Percentiles rank a stretch among this genome's conserved stretches.
Evolutionary conservation across 1,140 invertebrate genomes (phyloP).

Genomic region (Druon quercuslanigerum): DNA sequence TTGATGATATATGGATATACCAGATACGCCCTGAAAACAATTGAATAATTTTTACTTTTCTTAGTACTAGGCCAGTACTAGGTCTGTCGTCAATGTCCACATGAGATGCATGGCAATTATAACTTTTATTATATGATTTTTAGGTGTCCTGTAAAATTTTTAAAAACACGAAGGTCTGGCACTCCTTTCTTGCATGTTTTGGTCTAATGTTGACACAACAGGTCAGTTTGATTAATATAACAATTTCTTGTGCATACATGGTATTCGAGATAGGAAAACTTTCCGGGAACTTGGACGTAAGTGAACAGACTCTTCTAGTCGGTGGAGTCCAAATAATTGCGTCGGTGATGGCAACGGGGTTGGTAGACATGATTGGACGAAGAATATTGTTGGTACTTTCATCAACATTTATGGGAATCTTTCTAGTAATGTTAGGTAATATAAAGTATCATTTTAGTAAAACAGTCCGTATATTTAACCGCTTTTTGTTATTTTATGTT

Average conservation of each 20-base stretch:
- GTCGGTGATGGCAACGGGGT: constrained; percentile 80
- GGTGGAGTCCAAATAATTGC: constrained; percentile 85
- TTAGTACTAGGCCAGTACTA: too few species aligned
- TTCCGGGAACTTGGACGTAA: constrained; percentile 75
- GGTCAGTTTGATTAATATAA: constrained; percentile 88
- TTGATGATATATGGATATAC: too few species aligned
- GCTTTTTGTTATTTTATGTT: too few species aligned
- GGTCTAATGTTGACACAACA: constrained; percentile 89
- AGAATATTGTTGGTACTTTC: constrained; percentile 82
- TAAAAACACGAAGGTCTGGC: constrained; percentile 63
- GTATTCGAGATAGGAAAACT: constrained; percentile 81
- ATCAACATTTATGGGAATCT: constrained; percentile 79
- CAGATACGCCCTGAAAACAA: too few species aligned
- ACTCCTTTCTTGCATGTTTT: constrained; percentile 82
- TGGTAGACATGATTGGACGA: constrained; percentile 86
- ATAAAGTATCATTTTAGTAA: background rate
- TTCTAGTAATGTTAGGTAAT: constrained; percentile 78
- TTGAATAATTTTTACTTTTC: too few species aligned
- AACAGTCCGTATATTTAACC: too few species aligned
- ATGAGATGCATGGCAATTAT: constrained; percentile 33
- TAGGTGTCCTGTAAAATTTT: constrained; percentile 47
- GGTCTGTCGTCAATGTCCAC: too few species aligned
- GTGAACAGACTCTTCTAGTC: constrained; percentile 82
- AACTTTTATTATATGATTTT: constrained; percentile 14
- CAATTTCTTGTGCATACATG: constrained; percentile 85